Base-by-base conservation (phyloP, 2,113 vertebrate genomes). In the Butastur rufipennis region DNA sequence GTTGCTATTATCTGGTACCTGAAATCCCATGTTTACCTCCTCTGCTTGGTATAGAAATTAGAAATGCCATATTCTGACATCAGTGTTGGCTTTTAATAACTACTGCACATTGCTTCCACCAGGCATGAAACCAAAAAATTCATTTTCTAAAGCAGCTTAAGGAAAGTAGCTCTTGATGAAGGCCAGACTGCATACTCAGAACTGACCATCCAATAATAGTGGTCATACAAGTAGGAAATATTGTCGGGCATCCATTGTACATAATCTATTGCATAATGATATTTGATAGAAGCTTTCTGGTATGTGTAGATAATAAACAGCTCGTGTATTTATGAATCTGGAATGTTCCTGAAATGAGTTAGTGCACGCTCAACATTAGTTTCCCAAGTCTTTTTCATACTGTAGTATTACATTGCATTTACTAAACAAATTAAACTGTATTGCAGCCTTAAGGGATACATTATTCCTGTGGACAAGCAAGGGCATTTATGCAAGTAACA, bases 291-390 rank as follows among this genome's bases (percentile, higher is more conserved):
- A 68, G 63, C 25, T 93, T 91, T 82, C 63, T 93, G 40, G 78
- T 90, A 93, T 93, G 83, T 70, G 50, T 63, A 58, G 55, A 92
- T 96, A 95, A 92, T 83, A 92, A 95, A 74, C 77, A 94, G 40
- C 47, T 96, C 43, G 7, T 42, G 40, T 95, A 86, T 74, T 91
- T 89, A 42, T 86, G 81, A 84, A 91, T 67, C 78, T 95, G 78
- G 92, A 94, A 97, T 80, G 77, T 80, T 91, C 66, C 86, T 89
- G 55, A 94, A 93, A 96, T 96, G 75, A 95, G 88, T 95, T 94
- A 45, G 56, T 95, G 58, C 74, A 90, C 77, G 78, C 48, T 96
- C 43, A 71, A 65, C 45, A 29, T 78, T 55, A 78, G 73, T 88
- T 94, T 93, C 81, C 63, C 50, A 79, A 72, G 68, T 47, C 29